Percentiles rank a stretch among this genome's conserved stretches.
Evolutionary conservation across 2,113 vertebrate genomes (phyloP).

Genomic region (Daphoenositta chrysoptera): DNA sequence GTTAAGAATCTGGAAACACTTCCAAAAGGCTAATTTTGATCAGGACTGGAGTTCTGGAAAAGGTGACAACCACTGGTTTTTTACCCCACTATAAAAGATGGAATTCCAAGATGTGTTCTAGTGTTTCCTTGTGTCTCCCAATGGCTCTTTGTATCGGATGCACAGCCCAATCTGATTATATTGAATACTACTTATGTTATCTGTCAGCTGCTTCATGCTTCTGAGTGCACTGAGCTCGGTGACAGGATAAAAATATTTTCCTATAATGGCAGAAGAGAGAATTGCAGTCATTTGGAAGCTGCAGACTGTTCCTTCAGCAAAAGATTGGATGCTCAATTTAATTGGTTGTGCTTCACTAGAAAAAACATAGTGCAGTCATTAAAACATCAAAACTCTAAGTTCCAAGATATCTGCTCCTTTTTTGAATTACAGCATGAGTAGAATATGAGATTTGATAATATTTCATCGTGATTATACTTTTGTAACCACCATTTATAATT

Average conservation of each 20-base stretch:
- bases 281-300: constrained; percentile 57
- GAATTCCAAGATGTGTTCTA: background rate
- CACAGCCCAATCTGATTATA: background rate
- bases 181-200: background rate
- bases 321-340: constrained; percentile 66
- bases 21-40: background rate
- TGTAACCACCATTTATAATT: constrained; percentile 43
- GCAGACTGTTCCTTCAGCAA: constrained; percentile 59
- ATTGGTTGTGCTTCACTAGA: constrained; percentile 72
- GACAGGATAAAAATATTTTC: constrained; percentile 64
- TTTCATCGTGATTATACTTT: constrained; percentile 51
- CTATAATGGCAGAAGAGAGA: constrained; percentile 34
- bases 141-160: background rate
- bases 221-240: constrained; percentile 23
- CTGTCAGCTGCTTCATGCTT: constrained; percentile 12
- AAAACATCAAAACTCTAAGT: constrained; percentile 69
- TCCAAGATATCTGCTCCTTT: constrained; percentile 59
- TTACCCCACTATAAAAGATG: background rate
- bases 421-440: constrained; percentile 59
- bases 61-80: background rate
- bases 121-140: background rate
- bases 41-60: background rate
- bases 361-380: constrained; percentile 69
- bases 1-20: background rate
- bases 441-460: constrained; percentile 30